Evolutionary conservation across 1,140 invertebrate species (phyloP), one percentile per base, ranked within the genome.

Genomic region (Drosophila willistoni): DNA sequence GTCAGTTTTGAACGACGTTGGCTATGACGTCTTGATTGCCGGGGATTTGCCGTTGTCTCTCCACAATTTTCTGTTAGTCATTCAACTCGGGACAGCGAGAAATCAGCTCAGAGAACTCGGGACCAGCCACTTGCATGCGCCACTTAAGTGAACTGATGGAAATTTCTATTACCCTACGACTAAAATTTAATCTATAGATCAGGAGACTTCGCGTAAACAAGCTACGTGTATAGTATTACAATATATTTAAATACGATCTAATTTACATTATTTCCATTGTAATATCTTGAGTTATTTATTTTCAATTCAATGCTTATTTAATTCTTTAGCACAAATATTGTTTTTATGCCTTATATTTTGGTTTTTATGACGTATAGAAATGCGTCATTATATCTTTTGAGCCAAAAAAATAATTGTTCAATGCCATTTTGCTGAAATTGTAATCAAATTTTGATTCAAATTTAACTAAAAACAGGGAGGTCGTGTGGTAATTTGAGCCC

Each of bases 1-100:
- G 34, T 59, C 34, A 36, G 33, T 54, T 59, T 14, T 39, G 14
- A 39, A 59, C 10, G 51, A 55, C 51, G n/a, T 4, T 59, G 56
- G 36, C 56, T 9, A 12, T 59, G 56, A 59, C 56, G 56, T 59
- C 56, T 59, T 34, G 56, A 59, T 59, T 17, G 17, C n/a, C 56
- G 56, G 56, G 56, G 34, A 59, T 59, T 59, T 59, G 56, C 56
- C 56, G 33, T 36, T 59, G 33, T 17, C 56, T 59, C 56, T 51
- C 42, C 7, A 2, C n/a, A 2, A 14, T 9, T 47, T 17, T 19
- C 17, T 47, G 56, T 59, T 59, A 59, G 56, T 59, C 56, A 59
- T 59, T 59, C n/a, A 59, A 36, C 34, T 51, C 44, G 44, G 44
- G 44, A 51, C 44, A 17, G 6, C 29, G 44, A 47, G 44, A 36